Evolutionary conservation across 2,113 vertebrate species (phyloP), one percentile per base, ranked within the genome.

Genomic region (Pangasianodon gigas): DNA sequence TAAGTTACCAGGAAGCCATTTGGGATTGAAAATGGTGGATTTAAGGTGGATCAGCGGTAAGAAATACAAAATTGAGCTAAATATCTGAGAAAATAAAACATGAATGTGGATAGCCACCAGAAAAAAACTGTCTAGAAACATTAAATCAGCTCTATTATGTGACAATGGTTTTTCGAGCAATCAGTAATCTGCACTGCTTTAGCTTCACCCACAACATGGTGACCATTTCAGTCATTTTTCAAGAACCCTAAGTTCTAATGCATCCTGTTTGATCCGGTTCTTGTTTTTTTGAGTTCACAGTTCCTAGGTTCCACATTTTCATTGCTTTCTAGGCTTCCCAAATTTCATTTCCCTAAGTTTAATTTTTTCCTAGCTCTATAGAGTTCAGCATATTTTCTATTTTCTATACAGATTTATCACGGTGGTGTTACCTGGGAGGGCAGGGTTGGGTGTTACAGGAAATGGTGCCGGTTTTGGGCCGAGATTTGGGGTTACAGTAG

Each of bases 401-500:
- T 32, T 79, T 1, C 11, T n/a, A 51, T 16, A 51, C 26, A 16
- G 79, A 32, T 58, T 37, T 13, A 44, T 60, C 54, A 6, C 2
- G 10, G 29, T 65, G 4, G 11, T 26, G 93, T 95, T 94, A 98
- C 97, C 97, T 97, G 93, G 97, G 93, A 65, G 97, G 96, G 90
- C 97, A 98, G 37, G 97, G 94, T 14, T 97, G 95, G 29, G 94
- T 93, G 92, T 96, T 96, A 93, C 97, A 98, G 85, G 96, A 92
- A 62, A 95, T 90, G 26, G 92, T 62, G 87, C 96, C 96, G 5
- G 95, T 94, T 48, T 91, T 88, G 0, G 97, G 97, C 56, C 91
- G 95, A 18, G 94, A 93, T 91, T 92, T 95, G 13, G 96, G 94
- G 88, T 94, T 97, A 92, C 97, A 98, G 94, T 96, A 94, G 0